Evolutionary conservation across 2,888 invertebrate genomes (phyloP).

Genomic region (Heterodera filipjevi): DNA sequence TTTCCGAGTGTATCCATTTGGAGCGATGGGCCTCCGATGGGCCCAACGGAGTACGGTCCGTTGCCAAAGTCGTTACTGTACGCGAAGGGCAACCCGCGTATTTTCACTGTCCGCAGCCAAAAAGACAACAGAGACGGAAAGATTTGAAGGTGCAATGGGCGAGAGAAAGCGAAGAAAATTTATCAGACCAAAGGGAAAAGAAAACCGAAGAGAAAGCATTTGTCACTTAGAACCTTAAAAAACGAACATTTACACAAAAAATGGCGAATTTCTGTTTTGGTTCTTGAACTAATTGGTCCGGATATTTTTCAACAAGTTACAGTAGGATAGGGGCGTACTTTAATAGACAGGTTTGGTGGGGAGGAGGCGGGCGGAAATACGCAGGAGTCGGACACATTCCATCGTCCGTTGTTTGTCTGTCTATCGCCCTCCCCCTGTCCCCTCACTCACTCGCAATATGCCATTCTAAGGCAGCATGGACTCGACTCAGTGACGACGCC

Average conservation of each 20-base stretch:
- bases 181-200: slow-evolving; percentile 4
- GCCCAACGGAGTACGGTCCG: background rate
- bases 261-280: no score
- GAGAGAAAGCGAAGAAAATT: no score
- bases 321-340: no score
- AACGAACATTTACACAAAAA: no score
- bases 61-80: slow-evolving; percentile 45
- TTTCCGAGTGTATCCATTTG: slow-evolving; percentile 30
- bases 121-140: slow-evolving; percentile 24
- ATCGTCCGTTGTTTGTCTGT: background rate
- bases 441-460: background rate
- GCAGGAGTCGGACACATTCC: no score
- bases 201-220: background rate
- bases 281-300: no score
- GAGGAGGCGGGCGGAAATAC: no score
- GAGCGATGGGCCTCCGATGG: background rate
- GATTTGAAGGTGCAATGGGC: background rate
- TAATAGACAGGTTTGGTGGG: no score
- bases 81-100: slow-evolving; percentile 59
- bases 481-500: slow-evolving; percentile 55
- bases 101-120: slow-evolving; percentile 58
- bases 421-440: slow-evolving; percentile 1
- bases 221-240: no score
- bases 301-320: no score
- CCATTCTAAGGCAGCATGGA: slow-evolving; percentile 55